Evolutionary conservation across 2,888 invertebrate species (phyloP).

Genomic region (Atherix ibis): DNA sequence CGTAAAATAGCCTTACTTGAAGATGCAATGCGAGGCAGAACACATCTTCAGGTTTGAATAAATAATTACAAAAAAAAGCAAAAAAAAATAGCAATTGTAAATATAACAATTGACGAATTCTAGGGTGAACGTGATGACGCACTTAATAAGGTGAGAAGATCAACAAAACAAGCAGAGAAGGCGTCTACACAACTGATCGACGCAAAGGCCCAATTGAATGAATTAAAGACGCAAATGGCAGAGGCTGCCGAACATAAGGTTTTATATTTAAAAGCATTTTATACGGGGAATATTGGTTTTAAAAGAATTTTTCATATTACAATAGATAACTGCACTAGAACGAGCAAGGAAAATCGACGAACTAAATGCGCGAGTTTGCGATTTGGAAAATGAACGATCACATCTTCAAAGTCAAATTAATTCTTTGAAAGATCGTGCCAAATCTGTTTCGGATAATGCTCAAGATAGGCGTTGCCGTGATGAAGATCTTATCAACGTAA

Average conservation of each 20-base stretch:
- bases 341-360: constrained; percentile 72
- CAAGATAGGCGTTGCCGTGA: constrained; percentile 29
- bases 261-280: too few species aligned
- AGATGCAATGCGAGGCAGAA: constrained; percentile 40
- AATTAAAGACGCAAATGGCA: constrained; percentile 68
- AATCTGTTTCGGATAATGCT: constrained; percentile 26
- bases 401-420: constrained; percentile 32
- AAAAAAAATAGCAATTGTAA: too few species aligned
- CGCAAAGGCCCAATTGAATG: constrained; percentile 63
- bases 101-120: neutral
- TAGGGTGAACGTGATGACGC: constrained; percentile 55
- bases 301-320: neutral
- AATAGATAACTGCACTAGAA: constrained; percentile 65
- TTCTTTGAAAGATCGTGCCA: constrained; percentile 24
- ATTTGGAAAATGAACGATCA: constrained; percentile 61
- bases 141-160: constrained; percentile 53
- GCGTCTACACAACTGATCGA: constrained; percentile 65
- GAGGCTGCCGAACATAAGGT: constrained; percentile 81
- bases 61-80: too few species aligned
- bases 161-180: constrained; percentile 70
- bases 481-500: constrained; percentile 29
- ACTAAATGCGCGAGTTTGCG: constrained; percentile 61
- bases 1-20: constrained; percentile 77
- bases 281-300: neutral
- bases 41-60: too few species aligned